phyloP scores from a whole-genome alignment of 1,140 invertebrate genomes.

The Conopomorpha cramerella region DNA sequence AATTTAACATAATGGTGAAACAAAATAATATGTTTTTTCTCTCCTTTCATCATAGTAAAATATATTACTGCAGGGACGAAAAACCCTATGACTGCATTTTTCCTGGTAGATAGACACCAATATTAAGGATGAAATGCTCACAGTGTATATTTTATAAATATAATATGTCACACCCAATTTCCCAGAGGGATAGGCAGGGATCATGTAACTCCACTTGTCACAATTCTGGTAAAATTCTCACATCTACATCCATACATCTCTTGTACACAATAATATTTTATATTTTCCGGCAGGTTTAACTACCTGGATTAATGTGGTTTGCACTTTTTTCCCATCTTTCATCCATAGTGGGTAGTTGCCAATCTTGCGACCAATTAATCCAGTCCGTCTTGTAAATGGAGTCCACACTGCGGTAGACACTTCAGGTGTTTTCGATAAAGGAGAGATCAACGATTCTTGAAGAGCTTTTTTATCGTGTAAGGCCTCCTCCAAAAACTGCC shows the following conservation, averaged over 20 bases:
- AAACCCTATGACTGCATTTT: no score
- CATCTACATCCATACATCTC: no score
- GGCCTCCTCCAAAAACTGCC: constrained; percentile 80
- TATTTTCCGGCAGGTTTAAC: no score
- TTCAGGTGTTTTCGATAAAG: constrained; percentile 53
- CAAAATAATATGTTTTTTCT: constrained; percentile 4
- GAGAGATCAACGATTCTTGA: constrained; percentile 27
- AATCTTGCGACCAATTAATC: constrained; percentile 91
- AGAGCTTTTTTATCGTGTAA: constrained; percentile 67
- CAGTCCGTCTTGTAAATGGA: constrained; percentile 69
- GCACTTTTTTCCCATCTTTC: constrained; percentile 80
- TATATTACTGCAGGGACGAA: no score
- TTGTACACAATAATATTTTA: no score
- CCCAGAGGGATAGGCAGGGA: no score
- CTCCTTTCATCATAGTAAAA: no score
- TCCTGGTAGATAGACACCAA: no score
- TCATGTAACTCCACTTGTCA: no score
- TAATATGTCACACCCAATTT: constrained; percentile 3
- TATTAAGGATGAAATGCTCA: no score
- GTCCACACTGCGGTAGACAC: constrained; percentile 67
- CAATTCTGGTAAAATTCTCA: no score
- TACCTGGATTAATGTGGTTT: constrained; percentile 86
- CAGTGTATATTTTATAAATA: no score
- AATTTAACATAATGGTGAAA: constrained; percentile 5
- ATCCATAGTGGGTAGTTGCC: constrained; percentile 92